These are phyloP conservation scores for Agriopis leucophaearia DNA, from an alignment of 2,888 invertebrate genomes.

Conservation along the genomic window DNA sequence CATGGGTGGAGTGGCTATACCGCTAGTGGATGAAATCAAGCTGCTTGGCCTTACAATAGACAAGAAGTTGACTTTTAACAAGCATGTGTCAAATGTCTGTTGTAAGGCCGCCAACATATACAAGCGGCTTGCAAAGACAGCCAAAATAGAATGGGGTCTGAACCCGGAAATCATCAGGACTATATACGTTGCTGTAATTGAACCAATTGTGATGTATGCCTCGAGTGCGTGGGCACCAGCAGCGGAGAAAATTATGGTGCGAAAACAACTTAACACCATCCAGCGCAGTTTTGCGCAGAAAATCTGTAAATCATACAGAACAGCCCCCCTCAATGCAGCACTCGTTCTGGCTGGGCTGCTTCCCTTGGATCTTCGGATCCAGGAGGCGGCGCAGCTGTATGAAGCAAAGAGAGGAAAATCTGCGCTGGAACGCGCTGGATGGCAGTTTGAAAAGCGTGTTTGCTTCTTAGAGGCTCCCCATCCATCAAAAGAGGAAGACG, in stretches of 20 bases:
- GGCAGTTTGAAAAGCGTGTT: conserved; percentile 3
- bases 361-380: conserved; percentile 17
- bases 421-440: neutral
- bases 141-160: too few species aligned
- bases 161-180: neutral
- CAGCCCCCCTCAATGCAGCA: conserved; percentile 1
- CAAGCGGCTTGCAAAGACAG: too few species aligned
- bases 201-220: neutral
- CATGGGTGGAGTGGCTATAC: too few species aligned
- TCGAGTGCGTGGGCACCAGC: conserved; percentile 10
- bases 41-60: neutral
- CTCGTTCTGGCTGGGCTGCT: conserved; percentile 12
- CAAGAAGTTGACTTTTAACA: neutral
- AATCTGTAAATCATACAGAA: conserved; percentile 5
- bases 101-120: neutral
- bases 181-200: neutral
- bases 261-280: conserved; percentile 6
- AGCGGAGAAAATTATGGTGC: neutral
- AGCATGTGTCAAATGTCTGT: too few species aligned
- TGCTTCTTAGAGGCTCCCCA: conserved; percentile 5
- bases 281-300: neutral
- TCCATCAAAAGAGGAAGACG: neutral
- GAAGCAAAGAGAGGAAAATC: conserved; percentile 20
- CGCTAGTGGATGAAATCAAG: too few species aligned
- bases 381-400: conserved; percentile 13